phyloP scores from a whole-genome alignment of 2,113 vertebrate genomes.

The Ranitomeya imitator region DNA sequence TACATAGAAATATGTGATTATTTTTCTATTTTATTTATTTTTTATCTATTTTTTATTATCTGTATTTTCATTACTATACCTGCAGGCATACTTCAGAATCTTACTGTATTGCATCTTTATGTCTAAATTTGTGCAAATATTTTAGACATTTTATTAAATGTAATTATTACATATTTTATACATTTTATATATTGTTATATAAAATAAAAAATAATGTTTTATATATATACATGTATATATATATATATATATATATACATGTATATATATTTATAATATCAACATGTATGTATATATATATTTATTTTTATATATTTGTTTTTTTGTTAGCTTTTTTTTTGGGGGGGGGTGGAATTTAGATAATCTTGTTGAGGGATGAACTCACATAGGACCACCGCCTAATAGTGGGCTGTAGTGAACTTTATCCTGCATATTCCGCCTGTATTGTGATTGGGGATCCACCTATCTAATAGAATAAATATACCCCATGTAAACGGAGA shows the following conservation, averaged over 20 bases:
- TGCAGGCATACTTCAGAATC: no score
- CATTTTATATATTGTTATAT: background rate
- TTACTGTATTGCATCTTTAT: no score
- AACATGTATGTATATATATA: no score
- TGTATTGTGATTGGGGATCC: background rate
- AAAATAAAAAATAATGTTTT: background rate
- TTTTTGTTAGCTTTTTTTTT: background rate
- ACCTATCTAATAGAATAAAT: slow-evolving; percentile 16
- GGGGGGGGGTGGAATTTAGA: background rate
- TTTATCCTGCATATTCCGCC: background rate
- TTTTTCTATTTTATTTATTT: background rate
- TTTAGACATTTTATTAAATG: no score
- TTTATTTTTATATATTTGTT: background rate
- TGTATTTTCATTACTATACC: no score
- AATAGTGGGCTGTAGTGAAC: background rate
- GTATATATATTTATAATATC: no score
- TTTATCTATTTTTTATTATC: background rate
- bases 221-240: background rate
- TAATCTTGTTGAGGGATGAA: background rate
- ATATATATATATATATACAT: background rate
- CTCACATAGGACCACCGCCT: no score
- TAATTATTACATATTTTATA: background rate
- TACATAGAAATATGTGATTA: background rate
- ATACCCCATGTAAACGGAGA: slow-evolving; percentile 42
- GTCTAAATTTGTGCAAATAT: no score